These are phyloP conservation scores for Eledona agricola DNA, from an alignment of 2,888 invertebrate genomes.

Conservation along the genomic window DNA sequence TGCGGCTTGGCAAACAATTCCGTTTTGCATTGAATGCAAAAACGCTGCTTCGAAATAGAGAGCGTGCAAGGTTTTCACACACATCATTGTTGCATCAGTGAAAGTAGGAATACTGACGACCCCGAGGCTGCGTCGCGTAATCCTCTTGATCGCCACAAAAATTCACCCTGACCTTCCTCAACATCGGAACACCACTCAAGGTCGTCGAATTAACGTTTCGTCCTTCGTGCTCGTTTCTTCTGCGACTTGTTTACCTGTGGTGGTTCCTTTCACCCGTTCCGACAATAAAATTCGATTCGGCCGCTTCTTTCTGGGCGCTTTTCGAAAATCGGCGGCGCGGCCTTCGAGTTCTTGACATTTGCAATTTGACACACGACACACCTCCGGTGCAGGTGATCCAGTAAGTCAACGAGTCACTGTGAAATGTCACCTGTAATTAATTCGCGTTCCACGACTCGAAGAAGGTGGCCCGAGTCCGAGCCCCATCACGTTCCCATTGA, in stretches of 20 bases:
- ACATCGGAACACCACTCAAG: constrained; percentile 17
- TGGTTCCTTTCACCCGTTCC: constrained; percentile 23
- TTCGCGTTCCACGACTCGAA: no score
- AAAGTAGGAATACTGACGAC: constrained; percentile 8
- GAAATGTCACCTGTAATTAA: no score
- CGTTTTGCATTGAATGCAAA: constrained; percentile 15
- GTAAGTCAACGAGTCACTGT: no score
- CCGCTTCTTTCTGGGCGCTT: no score
- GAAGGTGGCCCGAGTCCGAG: no score
- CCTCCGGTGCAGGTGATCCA: no score
- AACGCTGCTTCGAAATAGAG: constrained; percentile 4
- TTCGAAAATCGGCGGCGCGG: no score
- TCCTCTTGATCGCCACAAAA: constrained; percentile 8
- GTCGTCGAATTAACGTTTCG: constrained; percentile 13
- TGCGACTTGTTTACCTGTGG: constrained; percentile 13
- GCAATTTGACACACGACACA: no score
- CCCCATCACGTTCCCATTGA: no score
- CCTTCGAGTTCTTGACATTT: no score
- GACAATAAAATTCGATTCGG: no score
- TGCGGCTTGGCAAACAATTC: no score
- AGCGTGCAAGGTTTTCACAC: constrained; percentile 16
- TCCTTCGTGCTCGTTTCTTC: constrained; percentile 20
- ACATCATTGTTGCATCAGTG: constrained; percentile 15
- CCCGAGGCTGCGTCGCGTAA: not conserved
- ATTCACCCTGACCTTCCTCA: constrained; percentile 29